Percentiles rank a stretch among this genome's conserved stretches.
phyloP scores from a whole-genome alignment of 2,888 invertebrate species.

The Stictocephala bisonia region DNA sequence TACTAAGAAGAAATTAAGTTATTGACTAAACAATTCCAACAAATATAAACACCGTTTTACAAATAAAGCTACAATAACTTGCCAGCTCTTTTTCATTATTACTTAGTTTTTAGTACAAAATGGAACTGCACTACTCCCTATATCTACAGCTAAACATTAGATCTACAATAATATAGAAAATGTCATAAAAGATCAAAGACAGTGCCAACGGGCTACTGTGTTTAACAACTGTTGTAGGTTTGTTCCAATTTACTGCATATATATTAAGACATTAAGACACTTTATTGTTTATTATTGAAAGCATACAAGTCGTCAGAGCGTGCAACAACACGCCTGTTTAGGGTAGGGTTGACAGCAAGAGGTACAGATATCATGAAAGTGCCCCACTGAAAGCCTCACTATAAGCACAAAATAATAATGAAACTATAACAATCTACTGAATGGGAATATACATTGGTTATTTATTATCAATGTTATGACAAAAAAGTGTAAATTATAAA shows the following conservation, averaged over 20 bases:
- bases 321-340: neutral
- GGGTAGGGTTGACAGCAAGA: conserved; percentile 15
- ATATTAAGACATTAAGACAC: conserved; percentile 39
- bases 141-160: neutral
- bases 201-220: conserved; percentile 17
- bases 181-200: conserved; percentile 9
- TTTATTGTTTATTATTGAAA: conserved; percentile 40
- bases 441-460: conserved; percentile 18
- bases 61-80: too few relatives aligned
- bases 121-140: conserved; percentile 8
- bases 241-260: neutral
- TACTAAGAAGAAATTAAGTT: too few relatives aligned
- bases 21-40: too few relatives aligned
- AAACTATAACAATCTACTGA: conserved; percentile 20
- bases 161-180: conserved; percentile 20
- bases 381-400: conserved; percentile 35
- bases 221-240: neutral
- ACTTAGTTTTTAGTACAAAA: too few relatives aligned
- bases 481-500: too few relatives aligned
- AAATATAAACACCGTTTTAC: too few relatives aligned
- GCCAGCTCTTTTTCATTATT: too few relatives aligned
- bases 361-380: conserved; percentile 21
- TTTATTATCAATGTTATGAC: conserved; percentile 38
- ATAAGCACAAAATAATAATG: conserved; percentile 22
- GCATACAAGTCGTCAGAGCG: conserved; percentile 1